Percentiles rank a stretch among this genome's conserved stretches.
phyloP scores from a whole-genome alignment of 2,113 vertebrate species.

The Dipodomys ordii region DNA sequence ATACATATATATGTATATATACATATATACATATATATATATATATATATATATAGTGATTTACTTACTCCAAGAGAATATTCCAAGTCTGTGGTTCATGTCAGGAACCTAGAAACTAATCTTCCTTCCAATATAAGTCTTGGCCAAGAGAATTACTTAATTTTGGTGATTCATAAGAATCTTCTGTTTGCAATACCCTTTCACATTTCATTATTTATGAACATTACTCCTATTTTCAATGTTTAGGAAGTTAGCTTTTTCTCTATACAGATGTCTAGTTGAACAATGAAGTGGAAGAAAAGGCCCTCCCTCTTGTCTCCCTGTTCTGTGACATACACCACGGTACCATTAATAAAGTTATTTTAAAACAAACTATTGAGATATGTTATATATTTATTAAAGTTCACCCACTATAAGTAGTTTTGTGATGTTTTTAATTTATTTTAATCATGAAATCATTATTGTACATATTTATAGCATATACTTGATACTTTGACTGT shows the following conservation, averaged over 20 bases:
- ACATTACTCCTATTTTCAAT: background rate
- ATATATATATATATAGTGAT: background rate
- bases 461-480: background rate
- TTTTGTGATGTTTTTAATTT: background rate
- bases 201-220: conserved; percentile 31
- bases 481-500: background rate
- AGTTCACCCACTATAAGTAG: background rate
- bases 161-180: conserved; percentile 1
- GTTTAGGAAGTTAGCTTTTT: conserved; percentile 13
- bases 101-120: background rate
- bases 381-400: background rate
- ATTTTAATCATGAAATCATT: background rate
- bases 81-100: background rate
- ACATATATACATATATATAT: background rate
- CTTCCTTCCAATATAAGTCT: conserved; percentile 41
- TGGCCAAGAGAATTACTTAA: conserved; percentile 15
- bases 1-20: background rate
- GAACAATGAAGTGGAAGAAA: background rate
- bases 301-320: background rate
- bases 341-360: background rate
- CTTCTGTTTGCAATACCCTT: background rate
- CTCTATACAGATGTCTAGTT: background rate
- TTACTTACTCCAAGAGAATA: background rate
- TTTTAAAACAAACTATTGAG: background rate
- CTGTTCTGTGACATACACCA: background rate